Base-by-base conservation (phyloP, 2,888 invertebrate species). In the Lithophane leautieri region DNA sequence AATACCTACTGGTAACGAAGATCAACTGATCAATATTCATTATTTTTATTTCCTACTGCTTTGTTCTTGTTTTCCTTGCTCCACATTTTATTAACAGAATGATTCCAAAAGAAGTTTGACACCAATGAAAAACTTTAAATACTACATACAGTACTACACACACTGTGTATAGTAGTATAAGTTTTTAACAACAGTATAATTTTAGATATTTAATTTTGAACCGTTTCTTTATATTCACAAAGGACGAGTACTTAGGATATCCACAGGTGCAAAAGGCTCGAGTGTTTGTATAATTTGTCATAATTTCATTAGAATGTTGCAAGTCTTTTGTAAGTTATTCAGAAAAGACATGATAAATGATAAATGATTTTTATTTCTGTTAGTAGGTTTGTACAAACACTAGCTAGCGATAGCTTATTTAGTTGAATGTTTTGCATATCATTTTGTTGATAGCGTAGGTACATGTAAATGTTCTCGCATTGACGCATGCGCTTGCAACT, bases 341-440 rank as follows among this genome's bases (percentile, higher is more conserved):
- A 58, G 47, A 62, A 50, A 56, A 16, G 14, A 50, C 44, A 52
- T 58, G 79, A 85, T n/a, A n/a, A n/a, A n/a, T n/a, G n/a, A n/a
- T n/a, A n/a, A n/a, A n/a, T n/a, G n/a, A n/a, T n/a, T n/a, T n/a
- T n/a, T n/a, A n/a, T n/a, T n/a, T n/a, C n/a, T n/a, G n/a, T n/a
- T n/a, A n/a, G n/a, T n/a, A n/a, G n/a, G n/a, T n/a, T n/a, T n/a
- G n/a, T n/a, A n/a, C n/a, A n/a, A n/a, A n/a, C n/a, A n/a, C n/a
- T n/a, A n/a, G n/a, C n/a, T n/a, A n/a, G n/a, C n/a, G n/a, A n/a
- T 82, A 85, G 74, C 77, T 70, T 65, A 54, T 63, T 76, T 70
- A 58, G 71, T 82, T 11, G 25, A 73, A 75, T 63, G 50, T 73
- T 79, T 76, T 73, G 76, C 82, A 73, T 73, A 78, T 75, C 63